Conservation (phyloP, 2,797 vertebrate genomes). For the Lacerta viridis region DNA sequence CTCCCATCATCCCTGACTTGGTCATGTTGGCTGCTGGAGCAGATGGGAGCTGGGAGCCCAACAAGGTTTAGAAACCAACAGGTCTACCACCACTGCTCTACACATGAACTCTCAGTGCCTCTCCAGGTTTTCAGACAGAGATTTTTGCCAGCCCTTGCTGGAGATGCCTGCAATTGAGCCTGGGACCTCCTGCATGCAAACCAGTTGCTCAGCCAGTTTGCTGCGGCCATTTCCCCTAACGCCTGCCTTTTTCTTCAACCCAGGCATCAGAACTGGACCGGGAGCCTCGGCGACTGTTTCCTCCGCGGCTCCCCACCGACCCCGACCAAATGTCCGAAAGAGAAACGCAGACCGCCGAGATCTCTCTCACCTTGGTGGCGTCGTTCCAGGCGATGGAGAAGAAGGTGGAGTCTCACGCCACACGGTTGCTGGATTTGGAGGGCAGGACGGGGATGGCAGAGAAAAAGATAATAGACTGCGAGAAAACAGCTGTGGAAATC, state of each 20-base stretch:
- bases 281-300: slow-evolving; percentile 41
- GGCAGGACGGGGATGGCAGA: slow-evolving; percentile 55
- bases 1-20: no score
- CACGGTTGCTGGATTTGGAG: slow-evolving; percentile 69
- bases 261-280: slow-evolving; percentile 56
- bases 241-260: background rate
- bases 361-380: slow-evolving; percentile 70
- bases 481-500: slow-evolving; percentile 70
- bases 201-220: background rate
- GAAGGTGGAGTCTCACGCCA: slow-evolving; percentile 71
- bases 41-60: no score
- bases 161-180: no score
- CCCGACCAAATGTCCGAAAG: slow-evolving; percentile 67
- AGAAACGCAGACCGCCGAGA: slow-evolving; percentile 71
- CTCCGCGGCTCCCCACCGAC: slow-evolving; percentile 20
- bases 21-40: no score
- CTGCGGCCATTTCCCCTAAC: background rate
- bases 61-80: no score
- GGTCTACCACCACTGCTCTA: no score
- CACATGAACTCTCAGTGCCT: no score
- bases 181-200: background rate
- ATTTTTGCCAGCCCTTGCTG: no score
- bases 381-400: slow-evolving; percentile 72
- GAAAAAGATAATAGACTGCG: slow-evolving; percentile 74
- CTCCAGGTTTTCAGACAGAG: no score